Percentiles rank a stretch among this genome's conserved stretches.
Conservation (phyloP, 2,888 invertebrate genomes). For the Campoplex nolae region DNA sequence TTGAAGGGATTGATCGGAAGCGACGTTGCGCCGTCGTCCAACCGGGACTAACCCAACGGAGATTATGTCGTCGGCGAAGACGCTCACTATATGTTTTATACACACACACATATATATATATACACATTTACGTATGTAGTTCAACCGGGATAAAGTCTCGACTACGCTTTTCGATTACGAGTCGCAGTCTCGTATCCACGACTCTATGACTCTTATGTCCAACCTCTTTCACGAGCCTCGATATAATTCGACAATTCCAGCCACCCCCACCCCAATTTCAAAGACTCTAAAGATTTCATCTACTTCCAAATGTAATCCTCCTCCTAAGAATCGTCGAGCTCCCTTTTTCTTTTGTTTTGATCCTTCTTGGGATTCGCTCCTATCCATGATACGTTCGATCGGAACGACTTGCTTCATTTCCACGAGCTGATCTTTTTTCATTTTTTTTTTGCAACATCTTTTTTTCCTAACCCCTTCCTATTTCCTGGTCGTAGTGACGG, state of each 20-base stretch:
- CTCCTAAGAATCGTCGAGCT: background rate
- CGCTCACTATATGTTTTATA: conserved; percentile 19
- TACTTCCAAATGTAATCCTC: conserved; percentile 13
- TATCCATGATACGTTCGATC: background rate
- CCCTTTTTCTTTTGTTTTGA: background rate
- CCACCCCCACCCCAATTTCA: background rate
- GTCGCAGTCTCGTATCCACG: conserved; percentile 5
- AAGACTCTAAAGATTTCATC: background rate
- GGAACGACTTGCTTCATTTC: background rate
- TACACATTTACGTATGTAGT: background rate
- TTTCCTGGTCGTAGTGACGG: background rate
- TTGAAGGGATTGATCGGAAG: conserved; percentile 78
- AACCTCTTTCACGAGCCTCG: background rate
- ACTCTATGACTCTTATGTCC: conserved; percentile 18
- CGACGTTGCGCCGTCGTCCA: conserved; percentile 69
- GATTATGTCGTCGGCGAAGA: conserved; percentile 70
- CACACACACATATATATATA: background rate
- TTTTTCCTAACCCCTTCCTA: background rate
- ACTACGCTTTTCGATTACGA: conserved; percentile 36
- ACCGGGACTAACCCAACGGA: conserved; percentile 70
- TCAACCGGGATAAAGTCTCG: conserved; percentile 26
- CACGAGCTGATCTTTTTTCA: background rate
- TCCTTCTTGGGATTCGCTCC: background rate
- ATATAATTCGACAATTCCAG: conserved; percentile 14
- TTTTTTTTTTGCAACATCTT: background rate